These are phyloP conservation scores for Geotrypetes seraphini DNA, from an alignment of 2,797 vertebrate genomes.

Conservation along the genomic window DNA sequence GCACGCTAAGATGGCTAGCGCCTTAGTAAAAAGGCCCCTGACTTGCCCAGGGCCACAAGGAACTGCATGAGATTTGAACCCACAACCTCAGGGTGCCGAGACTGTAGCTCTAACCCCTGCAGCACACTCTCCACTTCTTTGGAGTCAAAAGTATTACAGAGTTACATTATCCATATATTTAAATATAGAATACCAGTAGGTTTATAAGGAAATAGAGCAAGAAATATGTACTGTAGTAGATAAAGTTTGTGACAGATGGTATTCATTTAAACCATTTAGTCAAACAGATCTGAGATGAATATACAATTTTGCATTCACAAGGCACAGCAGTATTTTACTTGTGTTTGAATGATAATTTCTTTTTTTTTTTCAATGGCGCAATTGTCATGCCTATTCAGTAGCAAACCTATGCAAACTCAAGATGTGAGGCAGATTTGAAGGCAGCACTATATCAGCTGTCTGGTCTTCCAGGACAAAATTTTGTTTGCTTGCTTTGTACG, in stretches of 20 bases:
- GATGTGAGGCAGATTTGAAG: conserved; percentile 19
- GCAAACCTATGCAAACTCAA: background rate
- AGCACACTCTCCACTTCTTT: no score
- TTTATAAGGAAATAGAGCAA: conserved; percentile 3
- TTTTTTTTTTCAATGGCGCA: conserved; percentile 5
- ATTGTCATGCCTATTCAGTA: background rate
- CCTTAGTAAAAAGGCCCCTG: no score
- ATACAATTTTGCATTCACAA: conserved; percentile 4
- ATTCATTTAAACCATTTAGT: conserved; percentile 2
- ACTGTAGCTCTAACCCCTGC: no score
- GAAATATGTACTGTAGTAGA: background rate
- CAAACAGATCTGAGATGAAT: conserved; percentile 1
- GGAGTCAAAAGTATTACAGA: no score
- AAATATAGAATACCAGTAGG: conserved; percentile 4
- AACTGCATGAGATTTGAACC: no score
- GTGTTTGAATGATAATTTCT: conserved; percentile 22
- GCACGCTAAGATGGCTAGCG: no score
- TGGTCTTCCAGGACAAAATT: conserved; percentile 4
- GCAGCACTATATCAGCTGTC: conserved; percentile 1
- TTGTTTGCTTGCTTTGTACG: background rate
- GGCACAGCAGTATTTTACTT: conserved; percentile 7
- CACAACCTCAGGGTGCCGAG: no score
- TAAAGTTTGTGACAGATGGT: conserved; percentile 10
- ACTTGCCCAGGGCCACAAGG: no score
- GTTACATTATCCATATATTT: no score